Base-by-base conservation (phyloP, 2,888 invertebrate species). In the Ophion obscuratus region DNA sequence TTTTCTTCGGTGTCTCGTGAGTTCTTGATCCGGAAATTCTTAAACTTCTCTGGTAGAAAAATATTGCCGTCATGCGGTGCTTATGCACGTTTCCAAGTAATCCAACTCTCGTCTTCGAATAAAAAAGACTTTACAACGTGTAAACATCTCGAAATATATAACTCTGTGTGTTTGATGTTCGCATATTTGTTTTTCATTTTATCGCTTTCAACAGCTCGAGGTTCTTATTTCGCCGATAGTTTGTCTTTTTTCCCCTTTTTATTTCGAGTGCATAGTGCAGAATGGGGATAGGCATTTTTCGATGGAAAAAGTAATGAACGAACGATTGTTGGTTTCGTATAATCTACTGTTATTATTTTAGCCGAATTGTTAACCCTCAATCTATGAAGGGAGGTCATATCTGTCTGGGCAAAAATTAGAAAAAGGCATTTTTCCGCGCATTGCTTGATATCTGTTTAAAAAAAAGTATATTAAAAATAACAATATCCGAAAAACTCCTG, bases 21-120 rank as follows among this genome's bases (percentile, higher is more conserved):
- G 44, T 64, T 64, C 68, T 62, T 57, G 73, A 78, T 61, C 67
- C 68, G 36, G 79, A 85, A 85, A 59, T 83, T 85, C 79, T 57
- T 64, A 74, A 70, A 70, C 74, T 53, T 75, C 57, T 11, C 67
- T 78, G 64, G 71, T 61, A 68, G 36, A 77, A 77, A 85, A 79
- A 79, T 70, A 83, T 85, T 79, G 70, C 79, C 79, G 75, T 83
- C 78, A 73, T 82, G 61, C 44, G 57, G 20, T 47, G 31, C 14
- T 20, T 74, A 64, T 36, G 64, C 59, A 57, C 59, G 61, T 53
- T 81, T 81, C 68, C 68, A 36, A 80, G 62, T 70, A 67, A 73
- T 74, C 59, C 73, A 74, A 73, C 57, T 74, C 64, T 79, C 70
- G 53, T 79, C 31, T 31, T 44, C 27, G 66, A 77, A 44, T 74